Conservation (phyloP, 1,140 invertebrate species). For the Ceratina calcarata region DNA sequence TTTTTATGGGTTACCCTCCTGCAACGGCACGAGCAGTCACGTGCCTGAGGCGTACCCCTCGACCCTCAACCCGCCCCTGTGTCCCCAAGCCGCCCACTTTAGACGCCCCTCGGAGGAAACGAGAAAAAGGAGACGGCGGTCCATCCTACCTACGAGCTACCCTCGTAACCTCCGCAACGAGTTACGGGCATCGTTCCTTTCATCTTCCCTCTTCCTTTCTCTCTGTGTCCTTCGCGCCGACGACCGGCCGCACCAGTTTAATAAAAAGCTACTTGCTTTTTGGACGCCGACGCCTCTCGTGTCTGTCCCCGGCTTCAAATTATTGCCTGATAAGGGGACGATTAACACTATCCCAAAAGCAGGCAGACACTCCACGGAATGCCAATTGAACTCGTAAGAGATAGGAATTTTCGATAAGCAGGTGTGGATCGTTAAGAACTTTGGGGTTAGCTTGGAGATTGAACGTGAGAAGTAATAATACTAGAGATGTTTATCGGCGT, state of each 20-base stretch:
- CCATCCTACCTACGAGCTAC: constrained; percentile 37
- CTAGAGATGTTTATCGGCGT: background rate
- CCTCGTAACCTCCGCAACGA: constrained; percentile 60
- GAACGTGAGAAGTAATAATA: background rate
- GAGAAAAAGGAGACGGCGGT: background rate
- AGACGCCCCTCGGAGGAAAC: constrained; percentile 53
- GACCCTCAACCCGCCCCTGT: constrained; percentile 56
- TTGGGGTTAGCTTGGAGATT: background rate
- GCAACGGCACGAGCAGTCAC: constrained; percentile 71
- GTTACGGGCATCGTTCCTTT: constrained; percentile 45
- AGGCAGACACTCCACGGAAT: background rate
- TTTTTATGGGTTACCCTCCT: constrained; percentile 66
- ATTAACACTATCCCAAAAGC: background rate
- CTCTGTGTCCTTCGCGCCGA: constrained; percentile 15
- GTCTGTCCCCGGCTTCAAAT: constrained; percentile 20
- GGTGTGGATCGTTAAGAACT: background rate
- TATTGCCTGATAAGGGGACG: constrained; percentile 39
- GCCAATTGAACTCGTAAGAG: background rate
- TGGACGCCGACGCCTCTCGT: constrained; percentile 34
- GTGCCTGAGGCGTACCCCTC: constrained; percentile 62
- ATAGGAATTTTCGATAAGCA: constrained; percentile 14
- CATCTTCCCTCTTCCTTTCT: constrained; percentile 1
- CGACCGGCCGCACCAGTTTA: constrained; percentile 51
- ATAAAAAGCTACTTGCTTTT: constrained; percentile 71
- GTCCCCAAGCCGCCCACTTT: constrained; percentile 75